Base-by-base conservation (phyloP, 2,113 vertebrate species). In the Semnopithecus entellus region DNA sequence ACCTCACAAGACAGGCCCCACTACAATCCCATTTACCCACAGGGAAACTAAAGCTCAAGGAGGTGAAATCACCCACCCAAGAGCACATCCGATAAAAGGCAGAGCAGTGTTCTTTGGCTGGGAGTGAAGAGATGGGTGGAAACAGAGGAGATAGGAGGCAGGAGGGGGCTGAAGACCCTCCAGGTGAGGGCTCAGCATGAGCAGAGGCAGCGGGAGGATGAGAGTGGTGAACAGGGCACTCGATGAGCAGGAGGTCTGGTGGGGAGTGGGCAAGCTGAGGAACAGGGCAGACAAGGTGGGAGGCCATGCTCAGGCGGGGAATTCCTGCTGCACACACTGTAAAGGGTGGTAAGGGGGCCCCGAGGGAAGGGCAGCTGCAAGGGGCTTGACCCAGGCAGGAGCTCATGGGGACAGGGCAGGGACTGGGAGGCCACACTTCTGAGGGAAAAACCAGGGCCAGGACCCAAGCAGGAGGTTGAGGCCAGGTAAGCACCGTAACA, bases 191-290 rank as follows among this genome's bases (percentile, higher is more conserved):
- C 35, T n/a, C 25, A 38, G 86, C 27, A 4, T 2, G 14, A 82
- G 22, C 81, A 17, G 88, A 96, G 75, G 27, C 6, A 1, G 68
- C 3, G 1, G 52, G 50, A n/a, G 32, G 35, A 40, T 8, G 57
- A 50, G 27, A 1, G 1, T n/a, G 70, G 16, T 0, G 48, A 32
- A 38, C 0, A 8, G 76, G 20, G 52, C 38, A 52, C 9, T 52
- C 12, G 6, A 4, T 2, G 55, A 66, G 45, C 52, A n/a, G 92
- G 43, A 59, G 22, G 40, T 27, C 20, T 72, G 35, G 70, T 30
- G n/a, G 12, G 66, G 18, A 38, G 38, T 2, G 16, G 70, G 48
- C 35, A 14, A 32, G 35, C 64, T 20, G 59, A 79, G 8, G 17
- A 52, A n/a, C 43, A 55, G 50, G 48, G 32, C 48, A 80, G 78